Base-by-base conservation (phyloP, 2,888 invertebrate species). In the Tenthredo scrophulariae region DNA sequence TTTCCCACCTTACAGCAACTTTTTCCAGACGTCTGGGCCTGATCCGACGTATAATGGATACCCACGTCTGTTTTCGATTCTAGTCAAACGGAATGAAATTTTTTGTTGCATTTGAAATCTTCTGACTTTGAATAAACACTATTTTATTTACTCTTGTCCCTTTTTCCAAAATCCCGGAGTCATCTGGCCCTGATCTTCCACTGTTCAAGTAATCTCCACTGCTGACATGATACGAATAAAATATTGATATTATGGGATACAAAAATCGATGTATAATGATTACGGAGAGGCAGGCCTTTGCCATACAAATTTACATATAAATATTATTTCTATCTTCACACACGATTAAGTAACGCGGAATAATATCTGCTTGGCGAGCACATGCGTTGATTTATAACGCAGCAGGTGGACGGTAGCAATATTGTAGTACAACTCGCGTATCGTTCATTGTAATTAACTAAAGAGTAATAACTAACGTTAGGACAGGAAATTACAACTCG, bases 381-480 rank as follows among this genome's bases (percentile, higher is more conserved):
- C 40, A 77, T 50, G 6, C 46, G 77, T 46, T 46, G 77, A 77
- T 77, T 77, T 50, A 50, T 50, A 46, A 77, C 26, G 5, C 15
- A 77, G 77, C 46, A 77, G 77, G 33, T 50, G 50, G 33, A 50
- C 50, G 26, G 33, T 77, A 22, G 40, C 43, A 43, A 74, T 74
- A 43, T 74, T 74, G 74, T 74, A 22, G 74, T 7, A 74, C 74
- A 74, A 74, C 40, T 43, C 43, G 74, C 74, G 46, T 50, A 77
- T 50, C 50, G 77, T 77, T 50, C 33, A 29, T 77, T 77, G 54
- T 40, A 54, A 77, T 77, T 77, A 77, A 26, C 54, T n/a, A 43
- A 74, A n/a, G 77, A 54, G 77, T 77, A 77, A 77, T 77, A 77
- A 77, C 77, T 54, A 46, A 46, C 46, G 46, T 54, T 50, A 77